Base-by-base conservation (phyloP, 2,888 invertebrate genomes). In the Drosophila paucipuncta region DNA sequence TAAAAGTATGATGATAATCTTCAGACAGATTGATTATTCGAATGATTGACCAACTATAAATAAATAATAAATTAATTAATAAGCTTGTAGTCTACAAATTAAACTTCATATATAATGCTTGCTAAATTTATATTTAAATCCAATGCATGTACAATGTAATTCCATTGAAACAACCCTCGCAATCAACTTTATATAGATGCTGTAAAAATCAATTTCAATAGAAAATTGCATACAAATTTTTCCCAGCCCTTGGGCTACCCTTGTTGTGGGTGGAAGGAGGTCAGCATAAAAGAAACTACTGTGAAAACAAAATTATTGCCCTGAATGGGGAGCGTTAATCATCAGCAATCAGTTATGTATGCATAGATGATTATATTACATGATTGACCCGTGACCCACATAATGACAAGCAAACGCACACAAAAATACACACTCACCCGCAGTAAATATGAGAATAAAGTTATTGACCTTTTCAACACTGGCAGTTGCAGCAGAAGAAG, bases 331-430 rank as follows among this genome's bases (percentile, higher is more conserved):
- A 30, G 41, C 33, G 58, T 41, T 58, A 39, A 58, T 39, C 39
- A 59, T 33, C 33, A 50, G 18, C 49, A 68, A 68, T 68, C 69
- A 68, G 43, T 43, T 47, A 28, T 31, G 25, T 70, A 22, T 41
- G 22, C 28, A 58, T 39, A 39, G 59, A 41, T 66, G 28, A 78
- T 78, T 75, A 59, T 72, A 67, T 76, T 76, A 77, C 79, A 68
- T 58, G 78, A 73, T 80, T 85, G 85, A 85, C 85, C 89, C 85
- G 85, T 89, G 85, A 85, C 89, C 85, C 85, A 85, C 85, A 85
- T 80, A 78, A 76, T 82, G 73, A 65, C 50, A 31, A 64, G 35
- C 72, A 31, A 53, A 55, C 53, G 41, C 49, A 39, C 16, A 18
- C 25, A 43, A 59, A 69, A 69, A 75, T 61, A 63, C 52, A 41